Base-by-base conservation (phyloP, 2,113 vertebrate genomes). In the Casuarius casuarius region DNA sequence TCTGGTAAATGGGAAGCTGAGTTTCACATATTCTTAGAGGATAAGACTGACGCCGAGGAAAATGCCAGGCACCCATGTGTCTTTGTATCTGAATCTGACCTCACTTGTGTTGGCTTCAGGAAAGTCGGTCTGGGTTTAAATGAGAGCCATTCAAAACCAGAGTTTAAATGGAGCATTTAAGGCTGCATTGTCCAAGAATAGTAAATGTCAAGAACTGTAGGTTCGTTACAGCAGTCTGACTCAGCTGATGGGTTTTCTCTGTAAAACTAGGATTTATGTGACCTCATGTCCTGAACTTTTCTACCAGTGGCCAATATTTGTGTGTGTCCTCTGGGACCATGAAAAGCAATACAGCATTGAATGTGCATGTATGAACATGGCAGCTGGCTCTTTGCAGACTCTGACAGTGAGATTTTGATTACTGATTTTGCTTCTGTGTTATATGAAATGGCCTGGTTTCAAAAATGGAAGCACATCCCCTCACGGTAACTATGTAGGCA, bases 121-220 rank as follows among this genome's bases (percentile, higher is more conserved):
- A 75, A 70, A 0, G 0, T 52, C 61, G 2, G 4, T 66, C 86
- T 82, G 86, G 62, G 59, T 91, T 89, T 94, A 94, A 94, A 92
- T 42, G 75, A 52, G 66, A 90, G 66, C 58, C 77, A 94, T 95
- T 94, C 84, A 95, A 92, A 87, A 33, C 22, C 35, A 46, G 78
- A 82, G 58, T 87, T 90, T 54, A 89, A 96, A 93, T 84, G 89
- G 9, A 79, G 35, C 62, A 70, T 96, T 86, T 94, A 89, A 44
- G 49, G 46, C 49, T 84, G 35, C 73, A 92, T 95, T 87, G 77
- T 92, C 87, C 66, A 61, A 83, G 89, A 84, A 76, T 2, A 91
- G 92, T 46, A 83, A 92, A 85, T 54, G 91, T 40, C 5, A 7
- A 61, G 86, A 89, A 22, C 66, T 70, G 74, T 31, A 76, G 48